Evolutionary conservation across 2,113 vertebrate genomes (phyloP).

Genomic region (Oceanodroma tethys): DNA sequence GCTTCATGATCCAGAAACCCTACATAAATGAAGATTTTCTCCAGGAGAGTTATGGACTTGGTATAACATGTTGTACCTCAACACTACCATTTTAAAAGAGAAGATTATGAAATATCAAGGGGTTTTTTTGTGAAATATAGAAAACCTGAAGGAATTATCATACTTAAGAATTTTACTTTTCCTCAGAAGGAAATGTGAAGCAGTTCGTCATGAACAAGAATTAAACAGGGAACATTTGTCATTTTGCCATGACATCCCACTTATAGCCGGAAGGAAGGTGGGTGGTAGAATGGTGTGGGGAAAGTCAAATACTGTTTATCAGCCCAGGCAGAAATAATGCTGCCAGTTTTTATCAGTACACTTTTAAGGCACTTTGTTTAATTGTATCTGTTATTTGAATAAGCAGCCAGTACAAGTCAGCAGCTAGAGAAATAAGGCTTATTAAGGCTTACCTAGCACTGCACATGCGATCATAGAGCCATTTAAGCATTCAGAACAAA

Average conservation of each 20-base stretch:
- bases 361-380: not conserved
- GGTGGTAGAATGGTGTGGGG: not conserved
- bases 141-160: not conserved
- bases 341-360: conserved; percentile 2
- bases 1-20: not conserved
- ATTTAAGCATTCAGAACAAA: not conserved
- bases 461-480: not conserved
- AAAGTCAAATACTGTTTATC: conserved; percentile 27
- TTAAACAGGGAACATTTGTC: not conserved
- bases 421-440: not conserved
- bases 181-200: not conserved
- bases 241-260: conserved; percentile 28
- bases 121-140: not conserved
- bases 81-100: not conserved
- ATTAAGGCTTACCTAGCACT: not conserved
- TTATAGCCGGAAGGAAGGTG: not conserved
- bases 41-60: not conserved
- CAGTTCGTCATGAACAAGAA: not conserved
- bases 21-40: not conserved
- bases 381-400: not conserved
- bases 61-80: not conserved
- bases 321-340: conserved; percentile 4
- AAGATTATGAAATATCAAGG: not conserved
- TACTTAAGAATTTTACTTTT: not conserved
- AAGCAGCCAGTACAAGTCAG: not conserved